phyloP scores from a whole-genome alignment of 2,797 vertebrate species.

The Malurus leucopterus region DNA sequence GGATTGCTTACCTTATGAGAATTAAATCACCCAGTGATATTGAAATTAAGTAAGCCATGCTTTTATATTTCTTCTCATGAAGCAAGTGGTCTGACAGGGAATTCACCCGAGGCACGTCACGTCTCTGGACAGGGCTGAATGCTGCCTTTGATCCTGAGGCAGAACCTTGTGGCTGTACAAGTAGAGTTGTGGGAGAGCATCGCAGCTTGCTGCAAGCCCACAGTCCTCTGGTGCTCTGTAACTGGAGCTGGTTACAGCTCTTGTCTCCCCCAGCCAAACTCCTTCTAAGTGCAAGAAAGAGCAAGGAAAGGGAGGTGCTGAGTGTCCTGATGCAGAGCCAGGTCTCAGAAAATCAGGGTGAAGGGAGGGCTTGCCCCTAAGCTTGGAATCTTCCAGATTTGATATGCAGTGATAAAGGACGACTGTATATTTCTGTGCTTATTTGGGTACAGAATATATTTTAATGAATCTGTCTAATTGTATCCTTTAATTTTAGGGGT shows the following conservation, averaged over 20 bases:
- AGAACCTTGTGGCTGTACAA: background rate
- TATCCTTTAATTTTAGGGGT: background rate
- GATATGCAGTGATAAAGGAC: background rate
- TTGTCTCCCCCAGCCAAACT: accelerated
- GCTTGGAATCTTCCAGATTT: background rate
- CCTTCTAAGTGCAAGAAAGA: background rate
- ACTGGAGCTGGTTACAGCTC: background rate
- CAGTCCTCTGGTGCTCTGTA: background rate
- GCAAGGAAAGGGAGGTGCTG: background rate
- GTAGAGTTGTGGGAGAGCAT: background rate
- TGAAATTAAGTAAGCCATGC: background rate
- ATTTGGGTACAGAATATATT: background rate
- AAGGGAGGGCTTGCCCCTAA: background rate
- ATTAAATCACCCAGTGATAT: background rate
- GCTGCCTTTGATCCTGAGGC: background rate
- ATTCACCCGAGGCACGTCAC: background rate
- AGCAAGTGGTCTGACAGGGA: background rate
- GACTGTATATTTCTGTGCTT: background rate
- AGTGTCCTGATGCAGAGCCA: background rate
- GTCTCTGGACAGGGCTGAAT: background rate
- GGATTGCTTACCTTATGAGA: background rate
- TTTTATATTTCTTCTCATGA: background rate
- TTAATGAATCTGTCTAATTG: background rate
- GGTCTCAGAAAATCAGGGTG: background rate
- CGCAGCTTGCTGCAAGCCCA: background rate